Conservation (phyloP, 2,888 invertebrate species). For the Catonia carolina region DNA sequence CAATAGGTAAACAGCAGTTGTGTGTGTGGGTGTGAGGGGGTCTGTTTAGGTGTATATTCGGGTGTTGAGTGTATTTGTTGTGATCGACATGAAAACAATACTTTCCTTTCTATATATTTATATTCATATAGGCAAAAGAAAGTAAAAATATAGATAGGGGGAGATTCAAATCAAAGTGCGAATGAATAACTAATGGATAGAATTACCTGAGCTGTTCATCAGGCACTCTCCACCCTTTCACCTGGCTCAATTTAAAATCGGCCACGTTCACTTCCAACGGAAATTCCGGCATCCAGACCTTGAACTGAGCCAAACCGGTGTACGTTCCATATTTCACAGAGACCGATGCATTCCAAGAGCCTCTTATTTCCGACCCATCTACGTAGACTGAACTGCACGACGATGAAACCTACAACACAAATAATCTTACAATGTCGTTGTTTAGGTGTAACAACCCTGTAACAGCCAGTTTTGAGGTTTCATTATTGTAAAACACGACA, state of each 20-base stretch:
- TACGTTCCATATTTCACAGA: conserved; percentile 88
- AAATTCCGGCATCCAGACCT: conserved; percentile 96
- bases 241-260: conserved; percentile 83
- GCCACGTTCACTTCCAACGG: conserved; percentile 84
- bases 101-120: no score
- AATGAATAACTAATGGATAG: no score
- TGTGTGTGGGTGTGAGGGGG: no score
- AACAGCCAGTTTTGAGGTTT: no score
- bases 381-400: conserved; percentile 95
- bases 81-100: no score
- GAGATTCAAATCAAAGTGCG: no score
- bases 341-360: conserved; percentile 90
- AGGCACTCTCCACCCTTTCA: conserved; percentile 90
- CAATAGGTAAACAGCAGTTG: no score
- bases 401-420: conserved; percentile 70
- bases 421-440: no score
- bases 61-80: no score
- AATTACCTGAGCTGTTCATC: conserved; percentile 56
- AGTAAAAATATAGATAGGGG: no score
- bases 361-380: conserved; percentile 90
- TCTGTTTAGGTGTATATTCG: no score
- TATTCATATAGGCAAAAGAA: no score
- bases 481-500: conserved; percentile 1
- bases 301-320: conserved; percentile 79
- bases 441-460: conserved; percentile 2